Evolutionary conservation across 2,888 invertebrate genomes (phyloP), one percentile per base, ranked within the genome.

Genomic region (Drosophila setosimentum): DNA sequence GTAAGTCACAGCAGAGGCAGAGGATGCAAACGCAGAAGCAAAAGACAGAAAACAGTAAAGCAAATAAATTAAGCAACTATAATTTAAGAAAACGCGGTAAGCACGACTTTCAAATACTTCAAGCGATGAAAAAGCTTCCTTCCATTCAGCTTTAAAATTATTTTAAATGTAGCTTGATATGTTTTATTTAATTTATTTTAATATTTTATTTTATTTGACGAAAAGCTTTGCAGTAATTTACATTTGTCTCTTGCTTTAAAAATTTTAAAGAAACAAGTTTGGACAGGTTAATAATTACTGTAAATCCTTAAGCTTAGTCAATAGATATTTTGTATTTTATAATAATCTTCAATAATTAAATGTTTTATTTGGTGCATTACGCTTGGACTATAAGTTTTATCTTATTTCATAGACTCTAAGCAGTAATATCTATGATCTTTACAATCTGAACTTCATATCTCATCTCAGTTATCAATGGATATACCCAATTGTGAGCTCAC

Each of bases 401-500:
- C 1, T 42, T 21, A 42, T 13, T 13, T 45, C 3, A 13, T 8
- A 37, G 8, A 18, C 37, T 37, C 18, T 8, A 37, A 8, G 18
- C 18, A 18, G 8, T 8, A 37, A 37, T 16, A 3, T 45, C 21
- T 7, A 3, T 13, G 4, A 40, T 40, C 10, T n/a, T 42, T 11
- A 11, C 11, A 42, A 8, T 16, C 24, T 24, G 7, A n/a, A 42
- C 40, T 3, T 37, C 18, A 21, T 2, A 11, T 42, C 21, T 11
- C 11, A 42, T 21, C 11, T 16, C 2, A 45, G 24, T 16, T 24
- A 45, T 27, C 13, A 24, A 24, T 24, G 3, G 24, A 62, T 73
- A 68, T 76, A 73, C 77, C 77, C 73, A 10, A 42, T 50, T 24
- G 16, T 13, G 29, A 48, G 13, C 2, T 1, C 0, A 29, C 24